Evolutionary conservation across 2,888 invertebrate genomes (phyloP).

Genomic region (Mythimna ferrago): DNA sequence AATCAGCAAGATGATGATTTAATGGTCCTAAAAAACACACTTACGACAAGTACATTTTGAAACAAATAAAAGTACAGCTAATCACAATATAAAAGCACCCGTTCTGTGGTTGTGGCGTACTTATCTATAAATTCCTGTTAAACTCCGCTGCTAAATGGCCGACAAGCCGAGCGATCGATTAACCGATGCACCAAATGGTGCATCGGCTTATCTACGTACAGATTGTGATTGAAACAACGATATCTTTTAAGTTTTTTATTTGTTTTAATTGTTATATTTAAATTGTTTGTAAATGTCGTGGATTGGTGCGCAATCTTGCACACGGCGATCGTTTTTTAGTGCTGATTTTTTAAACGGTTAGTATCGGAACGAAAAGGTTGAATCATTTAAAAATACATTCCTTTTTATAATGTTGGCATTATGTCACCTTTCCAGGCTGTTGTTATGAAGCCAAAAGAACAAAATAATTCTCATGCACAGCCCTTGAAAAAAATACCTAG

Average conservation of each 20-base stretch:
- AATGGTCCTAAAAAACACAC: neutral
- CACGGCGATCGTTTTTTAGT: neutral
- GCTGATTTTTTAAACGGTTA: neutral
- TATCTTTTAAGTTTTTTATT: neutral
- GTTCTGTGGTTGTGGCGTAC: neutral
- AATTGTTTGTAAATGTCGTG: conserved; percentile 1
- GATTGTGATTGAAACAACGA: neutral
- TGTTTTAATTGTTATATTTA: neutral
- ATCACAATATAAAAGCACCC: neutral
- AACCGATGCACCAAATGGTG: neutral
- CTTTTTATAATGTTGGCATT: conserved; percentile 3
- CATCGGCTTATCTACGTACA: neutral
- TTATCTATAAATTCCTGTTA: neutral
- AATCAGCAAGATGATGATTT: conserved; percentile 24
- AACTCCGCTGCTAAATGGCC: neutral
- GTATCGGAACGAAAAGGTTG: conserved; percentile 26
- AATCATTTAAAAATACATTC: conserved; percentile 34
- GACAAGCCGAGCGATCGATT: too few relatives aligned
- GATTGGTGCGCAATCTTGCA: conserved; percentile 12
- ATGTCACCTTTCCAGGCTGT: neutral
- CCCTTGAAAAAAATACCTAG: neutral
- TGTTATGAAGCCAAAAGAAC: neutral
- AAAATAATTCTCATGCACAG: neutral
- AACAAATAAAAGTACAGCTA: neutral
- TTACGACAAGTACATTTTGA: neutral